Evolutionary conservation across 35 echinoderm and acorn worm species (phyloP).

Genomic region (Anneissia japonica): DNA sequence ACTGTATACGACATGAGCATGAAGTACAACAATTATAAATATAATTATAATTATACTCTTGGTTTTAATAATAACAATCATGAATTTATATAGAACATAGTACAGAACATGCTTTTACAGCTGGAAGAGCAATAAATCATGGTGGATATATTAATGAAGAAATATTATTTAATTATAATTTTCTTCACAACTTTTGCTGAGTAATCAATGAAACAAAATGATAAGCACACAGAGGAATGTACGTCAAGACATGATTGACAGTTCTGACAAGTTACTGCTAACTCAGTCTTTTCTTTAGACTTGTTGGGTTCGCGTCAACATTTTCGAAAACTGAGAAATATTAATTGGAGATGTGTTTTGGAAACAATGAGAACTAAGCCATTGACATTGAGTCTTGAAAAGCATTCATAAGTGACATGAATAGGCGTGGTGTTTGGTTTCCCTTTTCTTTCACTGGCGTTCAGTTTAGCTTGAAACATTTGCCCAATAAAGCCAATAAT

Average conservation of each 20-base stretch:
- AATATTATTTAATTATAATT: too few species aligned
- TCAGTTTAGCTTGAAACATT: background rate
- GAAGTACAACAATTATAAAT: too few species aligned
- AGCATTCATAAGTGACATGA: background rate
- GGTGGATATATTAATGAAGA: too few species aligned
- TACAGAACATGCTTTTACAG: too few species aligned
- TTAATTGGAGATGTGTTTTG: background rate
- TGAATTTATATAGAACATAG: too few species aligned
- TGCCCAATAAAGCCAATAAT: background rate
- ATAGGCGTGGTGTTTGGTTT: background rate
- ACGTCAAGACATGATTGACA: background rate
- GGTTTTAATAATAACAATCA: too few species aligned
- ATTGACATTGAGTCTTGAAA: background rate
- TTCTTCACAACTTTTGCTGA: too few species aligned
- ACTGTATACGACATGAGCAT: too few species aligned
- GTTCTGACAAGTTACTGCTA: background rate
- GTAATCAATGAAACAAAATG: background rate
- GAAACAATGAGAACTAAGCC: background rate
- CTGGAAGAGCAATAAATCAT: too few species aligned
- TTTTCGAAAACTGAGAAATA: background rate
- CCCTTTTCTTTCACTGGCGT: background rate
- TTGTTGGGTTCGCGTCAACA: background rate
- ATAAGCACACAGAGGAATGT: background rate
- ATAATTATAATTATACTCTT: too few species aligned
- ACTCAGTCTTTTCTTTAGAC: background rate